These are phyloP conservation scores for Denticeps clupeoides DNA, from an alignment of 2,797 vertebrate species.

Conservation along the genomic window DNA sequence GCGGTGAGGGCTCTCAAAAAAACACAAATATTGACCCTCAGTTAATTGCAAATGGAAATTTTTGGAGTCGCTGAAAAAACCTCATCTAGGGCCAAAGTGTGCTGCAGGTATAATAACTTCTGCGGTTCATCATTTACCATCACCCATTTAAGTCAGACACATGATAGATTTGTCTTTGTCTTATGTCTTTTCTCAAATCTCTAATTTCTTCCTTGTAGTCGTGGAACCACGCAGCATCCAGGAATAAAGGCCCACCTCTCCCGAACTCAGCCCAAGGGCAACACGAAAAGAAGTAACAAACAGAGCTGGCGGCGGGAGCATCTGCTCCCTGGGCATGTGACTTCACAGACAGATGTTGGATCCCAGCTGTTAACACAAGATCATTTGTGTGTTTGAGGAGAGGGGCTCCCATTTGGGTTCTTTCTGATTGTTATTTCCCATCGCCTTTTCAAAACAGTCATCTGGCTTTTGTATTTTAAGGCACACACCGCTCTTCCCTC, in stretches of 20 bases:
- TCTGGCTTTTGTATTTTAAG: slow-evolving; percentile 27
- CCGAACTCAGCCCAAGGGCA: slow-evolving; percentile 47
- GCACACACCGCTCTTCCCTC: background rate
- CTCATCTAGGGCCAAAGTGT: no score
- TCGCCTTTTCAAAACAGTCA: slow-evolving; percentile 54
- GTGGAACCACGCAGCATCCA: background rate
- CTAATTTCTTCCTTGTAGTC: no score
- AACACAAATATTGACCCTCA: slow-evolving; percentile 6
- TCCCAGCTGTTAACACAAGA: slow-evolving; percentile 89
- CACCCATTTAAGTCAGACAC: no score
- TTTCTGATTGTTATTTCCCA: slow-evolving; percentile 69
- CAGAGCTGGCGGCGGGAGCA: slow-evolving; percentile 76
- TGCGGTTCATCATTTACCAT: no score
- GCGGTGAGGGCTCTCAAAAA: background rate
- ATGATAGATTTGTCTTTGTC: no score
- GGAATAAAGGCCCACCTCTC: slow-evolving; percentile 39
- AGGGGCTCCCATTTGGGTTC: slow-evolving; percentile 72
- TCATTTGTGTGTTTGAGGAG: slow-evolving; percentile 87
- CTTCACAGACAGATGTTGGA: slow-evolving; percentile 90
- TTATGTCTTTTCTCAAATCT: no score
- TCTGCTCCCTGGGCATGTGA: slow-evolving; percentile 85
- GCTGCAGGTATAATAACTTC: no score
- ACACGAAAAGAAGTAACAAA: slow-evolving; percentile 57
- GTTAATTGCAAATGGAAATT: slow-evolving; percentile 11
- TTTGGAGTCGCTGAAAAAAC: slow-evolving; percentile 2